Percentiles rank a stretch among this genome's conserved stretches.
phyloP scores from a whole-genome alignment of 1,140 invertebrate species.

The Heliconius himera region DNA sequence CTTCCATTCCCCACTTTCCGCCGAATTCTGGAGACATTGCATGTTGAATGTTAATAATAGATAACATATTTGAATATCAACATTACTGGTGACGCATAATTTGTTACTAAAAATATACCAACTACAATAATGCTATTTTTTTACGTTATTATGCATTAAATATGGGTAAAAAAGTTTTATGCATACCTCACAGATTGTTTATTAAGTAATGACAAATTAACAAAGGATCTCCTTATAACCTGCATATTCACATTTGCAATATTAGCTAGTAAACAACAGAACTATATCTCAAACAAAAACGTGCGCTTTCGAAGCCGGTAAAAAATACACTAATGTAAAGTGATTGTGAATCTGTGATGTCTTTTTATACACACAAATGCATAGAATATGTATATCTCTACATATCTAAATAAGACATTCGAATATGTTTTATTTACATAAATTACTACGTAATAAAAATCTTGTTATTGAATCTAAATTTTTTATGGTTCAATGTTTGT shows the following conservation, averaged over 20 bases:
- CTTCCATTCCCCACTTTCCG: too few species aligned
- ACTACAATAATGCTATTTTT: not conserved
- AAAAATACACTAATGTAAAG: not conserved
- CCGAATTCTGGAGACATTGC: too few species aligned
- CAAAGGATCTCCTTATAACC: not conserved
- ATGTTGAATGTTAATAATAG: too few species aligned
- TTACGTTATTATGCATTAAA: too few species aligned
- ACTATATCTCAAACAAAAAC: not conserved
- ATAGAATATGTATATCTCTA: not conserved
- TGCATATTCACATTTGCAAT: conserved; percentile 16
- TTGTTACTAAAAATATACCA: not conserved
- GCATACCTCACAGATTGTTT: conserved; percentile 19
- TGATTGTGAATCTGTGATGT: not conserved
- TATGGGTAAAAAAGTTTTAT: not conserved
- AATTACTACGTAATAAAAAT: not conserved
- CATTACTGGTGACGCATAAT: not conserved
- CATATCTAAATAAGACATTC: not conserved
- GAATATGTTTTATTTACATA: not conserved
- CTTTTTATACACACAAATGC: not conserved
- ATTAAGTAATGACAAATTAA: conserved; percentile 13
- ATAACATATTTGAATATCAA: too few species aligned
- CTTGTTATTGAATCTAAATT: not conserved
- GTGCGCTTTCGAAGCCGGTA: not conserved
- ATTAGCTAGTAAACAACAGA: not conserved
- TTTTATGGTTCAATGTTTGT: not conserved